Evolutionary conservation across 2,888 invertebrate genomes (phyloP), one percentile per base, ranked within the genome.

Genomic region (Rhogogaster chlorosoma): DNA sequence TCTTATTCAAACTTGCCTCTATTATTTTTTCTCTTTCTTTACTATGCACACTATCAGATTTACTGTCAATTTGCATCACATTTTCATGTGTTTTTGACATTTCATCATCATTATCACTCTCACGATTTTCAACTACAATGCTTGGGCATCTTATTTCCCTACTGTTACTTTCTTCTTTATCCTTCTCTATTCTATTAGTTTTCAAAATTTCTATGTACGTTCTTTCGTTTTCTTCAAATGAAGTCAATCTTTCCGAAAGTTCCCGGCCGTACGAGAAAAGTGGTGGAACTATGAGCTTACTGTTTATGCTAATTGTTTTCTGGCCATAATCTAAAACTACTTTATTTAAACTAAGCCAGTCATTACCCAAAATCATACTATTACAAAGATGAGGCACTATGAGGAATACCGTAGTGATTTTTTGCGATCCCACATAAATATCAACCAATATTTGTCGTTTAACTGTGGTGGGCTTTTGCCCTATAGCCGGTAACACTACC

Each of bases 321-420:
- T 75, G 75, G 26, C 77, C 61, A 45, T 86, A 87, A 85, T 87
- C 82, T 26, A 87, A 78, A 1, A 86, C 49, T 10, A 57, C 78
- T 77, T 83, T 85, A 61, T 87, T 86, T 26, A 84, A 32, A 7
- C 73, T 26, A 5, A 86, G 22, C 86, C 87, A 87, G 61, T 87
- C 86, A 85, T 87, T 86, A 18, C 87, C 88, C 0, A 88, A 26
- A 64, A 88, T 86, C 26, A 87, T 70, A 0, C 83, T 42, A 2
- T 85, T 86, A 0, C 86, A 85, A 9, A 87, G 82, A 61, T 75
- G 67, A 0, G 87, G 87, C 0, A 88, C 77, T 2, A 87, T 78
- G 18, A 87, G 80, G 70, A 87, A 86, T 0, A 53, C 29, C 22
- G 78, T 77, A 38, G 29, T 70, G 3, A 84, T 84, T 57, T 61